Conservation (phyloP, 2,113 vertebrate species). For the Sisor rabdophorus region DNA sequence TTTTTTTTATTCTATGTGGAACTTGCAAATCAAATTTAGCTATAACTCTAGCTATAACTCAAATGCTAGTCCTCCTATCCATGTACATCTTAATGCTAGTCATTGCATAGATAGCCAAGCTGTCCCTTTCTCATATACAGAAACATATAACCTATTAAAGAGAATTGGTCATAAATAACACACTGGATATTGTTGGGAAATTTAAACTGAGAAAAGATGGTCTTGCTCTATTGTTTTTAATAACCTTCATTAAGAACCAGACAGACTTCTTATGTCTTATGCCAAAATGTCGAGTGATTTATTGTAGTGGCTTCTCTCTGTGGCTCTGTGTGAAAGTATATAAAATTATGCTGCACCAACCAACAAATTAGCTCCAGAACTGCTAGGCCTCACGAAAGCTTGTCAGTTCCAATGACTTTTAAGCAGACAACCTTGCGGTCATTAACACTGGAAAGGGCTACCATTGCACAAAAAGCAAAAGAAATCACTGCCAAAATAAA, state of each 20-base stretch:
- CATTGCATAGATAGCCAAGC: neutral
- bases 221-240: neutral
- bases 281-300: neutral
- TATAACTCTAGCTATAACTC: neutral
- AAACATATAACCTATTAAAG: neutral
- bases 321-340: neutral
- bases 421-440: slow-evolving; percentile 9
- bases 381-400: neutral
- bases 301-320: neutral
- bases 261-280: neutral
- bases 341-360: neutral
- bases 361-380: neutral
- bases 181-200: neutral
- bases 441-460: neutral
- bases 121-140: neutral
- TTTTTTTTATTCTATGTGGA: neutral
- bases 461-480: neutral
- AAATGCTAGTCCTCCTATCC: neutral
- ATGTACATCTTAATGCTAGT: too few relatives aligned
- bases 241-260: neutral
- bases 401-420: neutral
- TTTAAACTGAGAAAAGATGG: neutral
- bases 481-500: slow-evolving; percentile 17
- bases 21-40: neutral
- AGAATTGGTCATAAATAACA: neutral